Conservation (phyloP, 2,797 vertebrate species). For the Sebastes dallii region DNA sequence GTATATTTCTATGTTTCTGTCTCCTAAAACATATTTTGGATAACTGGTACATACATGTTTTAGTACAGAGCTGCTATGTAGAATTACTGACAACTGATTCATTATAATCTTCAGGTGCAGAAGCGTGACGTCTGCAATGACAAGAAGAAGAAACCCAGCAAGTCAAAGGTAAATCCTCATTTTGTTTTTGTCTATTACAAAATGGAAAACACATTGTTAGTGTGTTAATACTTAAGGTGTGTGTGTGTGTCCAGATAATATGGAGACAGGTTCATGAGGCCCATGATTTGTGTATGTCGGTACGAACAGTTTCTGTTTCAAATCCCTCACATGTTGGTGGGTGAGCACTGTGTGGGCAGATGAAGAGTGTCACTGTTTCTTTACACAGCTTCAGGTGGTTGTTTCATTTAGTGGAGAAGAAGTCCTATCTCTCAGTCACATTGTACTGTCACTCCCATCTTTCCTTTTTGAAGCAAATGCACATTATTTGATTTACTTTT, state of each 20-base stretch:
- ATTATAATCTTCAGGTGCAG: conserved; percentile 84
- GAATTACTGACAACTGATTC: not conserved
- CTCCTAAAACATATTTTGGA: not conserved
- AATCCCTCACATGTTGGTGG: conserved; percentile 28
- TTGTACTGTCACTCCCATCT: not conserved
- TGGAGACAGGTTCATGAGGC: conserved; percentile 61
- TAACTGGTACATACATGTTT: not conserved
- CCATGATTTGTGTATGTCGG: conserved; percentile 71
- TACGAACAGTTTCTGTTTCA: conserved; percentile 56
- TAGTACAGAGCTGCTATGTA: not conserved
- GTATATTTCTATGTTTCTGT: not conserved
- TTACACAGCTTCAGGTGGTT: conserved; percentile 1
- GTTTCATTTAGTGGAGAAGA: not conserved
- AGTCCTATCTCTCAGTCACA: not conserved
- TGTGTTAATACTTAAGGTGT: not conserved
- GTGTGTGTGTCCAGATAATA: conserved; percentile 52
- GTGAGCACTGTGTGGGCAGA: conserved; percentile 15
- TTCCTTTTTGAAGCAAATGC: not conserved
- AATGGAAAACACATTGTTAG: not conserved
- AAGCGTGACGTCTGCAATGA: conserved; percentile 85
- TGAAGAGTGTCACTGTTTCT: not conserved
- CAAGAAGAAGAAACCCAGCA: conserved; percentile 92
- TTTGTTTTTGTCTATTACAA: not conserved
- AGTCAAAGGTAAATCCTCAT: conserved; percentile 88
- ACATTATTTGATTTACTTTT: not conserved